Conservation (phyloP, 2,888 invertebrate species). For the Cephalotes varians region DNA sequence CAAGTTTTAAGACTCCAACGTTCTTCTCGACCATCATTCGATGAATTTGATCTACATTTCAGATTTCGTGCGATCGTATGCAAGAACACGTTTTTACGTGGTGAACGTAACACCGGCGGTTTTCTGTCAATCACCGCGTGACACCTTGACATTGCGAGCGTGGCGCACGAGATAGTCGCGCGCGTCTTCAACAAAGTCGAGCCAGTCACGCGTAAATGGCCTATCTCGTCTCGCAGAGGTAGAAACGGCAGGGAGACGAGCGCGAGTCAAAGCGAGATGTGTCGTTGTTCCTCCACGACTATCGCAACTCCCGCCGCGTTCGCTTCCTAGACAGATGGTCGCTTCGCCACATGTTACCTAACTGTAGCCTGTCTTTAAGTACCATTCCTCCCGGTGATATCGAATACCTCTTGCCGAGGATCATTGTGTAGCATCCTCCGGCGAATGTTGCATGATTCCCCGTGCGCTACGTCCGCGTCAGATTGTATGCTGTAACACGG, state of each 20-base stretch:
- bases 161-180: constrained; percentile 20
- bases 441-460: constrained; percentile 25
- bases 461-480: background rate
- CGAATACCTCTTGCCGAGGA: constrained; percentile 50
- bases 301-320: constrained; percentile 40
- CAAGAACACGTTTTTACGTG: background rate
- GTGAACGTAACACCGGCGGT: constrained; percentile 13
- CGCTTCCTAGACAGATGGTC: constrained; percentile 80
- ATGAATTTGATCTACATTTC: constrained; percentile 18
- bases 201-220: constrained; percentile 55
- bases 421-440: constrained; percentile 46
- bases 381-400: constrained; percentile 65
- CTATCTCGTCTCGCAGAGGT: constrained; percentile 30
- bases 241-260: background rate
- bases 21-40: background rate
- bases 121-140: constrained; percentile 4
- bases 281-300: constrained; percentile 54
- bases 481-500: background rate
- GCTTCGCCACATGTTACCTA: constrained; percentile 77
- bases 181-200: constrained; percentile 23
- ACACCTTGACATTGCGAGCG: constrained; percentile 3
- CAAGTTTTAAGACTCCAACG: background rate
- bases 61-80: background rate
- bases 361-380: constrained; percentile 74
- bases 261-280: constrained; percentile 18